phyloP scores from a whole-genome alignment of 2,113 vertebrate genomes.

The Tichodroma muraria region DNA sequence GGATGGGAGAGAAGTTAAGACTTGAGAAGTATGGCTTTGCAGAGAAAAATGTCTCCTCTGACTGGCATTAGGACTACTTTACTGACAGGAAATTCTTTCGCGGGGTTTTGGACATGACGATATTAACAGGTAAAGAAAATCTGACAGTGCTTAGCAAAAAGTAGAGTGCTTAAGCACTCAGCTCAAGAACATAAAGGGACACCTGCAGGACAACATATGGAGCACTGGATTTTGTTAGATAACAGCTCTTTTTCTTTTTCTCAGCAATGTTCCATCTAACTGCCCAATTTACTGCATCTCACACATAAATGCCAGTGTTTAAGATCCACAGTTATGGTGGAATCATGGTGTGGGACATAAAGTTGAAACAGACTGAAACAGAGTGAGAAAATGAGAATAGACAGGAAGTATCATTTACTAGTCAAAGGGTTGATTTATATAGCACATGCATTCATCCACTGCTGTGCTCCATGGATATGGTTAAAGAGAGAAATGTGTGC shows the following conservation, averaged over 20 bases:
- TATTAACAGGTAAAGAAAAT: slow-evolving; percentile 35
- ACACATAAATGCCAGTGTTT: slow-evolving; percentile 27
- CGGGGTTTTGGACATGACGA: not conserved
- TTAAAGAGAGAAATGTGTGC: not conserved
- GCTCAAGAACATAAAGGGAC: slow-evolving; percentile 30
- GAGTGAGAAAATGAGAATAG: not conserved
- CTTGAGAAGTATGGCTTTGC: not conserved
- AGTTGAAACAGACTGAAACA: not conserved
- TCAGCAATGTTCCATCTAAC: not conserved
- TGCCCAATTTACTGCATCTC: slow-evolving; percentile 13
- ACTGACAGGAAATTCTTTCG: not conserved
- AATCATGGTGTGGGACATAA: not conserved
- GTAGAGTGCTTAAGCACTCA: slow-evolving; percentile 11
- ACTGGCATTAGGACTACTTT: not conserved
- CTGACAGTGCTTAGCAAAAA: slow-evolving; percentile 1
- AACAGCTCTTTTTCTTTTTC: slow-evolving; percentile 4
- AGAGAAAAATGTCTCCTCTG: not conserved
- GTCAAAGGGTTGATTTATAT: not conserved
- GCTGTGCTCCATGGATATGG: not conserved
- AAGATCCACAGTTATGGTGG: not conserved
- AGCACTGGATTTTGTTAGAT: slow-evolving; percentile 49
- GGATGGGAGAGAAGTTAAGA: not conserved
- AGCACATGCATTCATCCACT: not conserved
- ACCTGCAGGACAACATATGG: slow-evolving; percentile 44
- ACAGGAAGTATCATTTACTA: not conserved